These are phyloP conservation scores for Philonicus albiceps DNA, from an alignment of 2,888 invertebrate genomes.

Conservation along the genomic window DNA sequence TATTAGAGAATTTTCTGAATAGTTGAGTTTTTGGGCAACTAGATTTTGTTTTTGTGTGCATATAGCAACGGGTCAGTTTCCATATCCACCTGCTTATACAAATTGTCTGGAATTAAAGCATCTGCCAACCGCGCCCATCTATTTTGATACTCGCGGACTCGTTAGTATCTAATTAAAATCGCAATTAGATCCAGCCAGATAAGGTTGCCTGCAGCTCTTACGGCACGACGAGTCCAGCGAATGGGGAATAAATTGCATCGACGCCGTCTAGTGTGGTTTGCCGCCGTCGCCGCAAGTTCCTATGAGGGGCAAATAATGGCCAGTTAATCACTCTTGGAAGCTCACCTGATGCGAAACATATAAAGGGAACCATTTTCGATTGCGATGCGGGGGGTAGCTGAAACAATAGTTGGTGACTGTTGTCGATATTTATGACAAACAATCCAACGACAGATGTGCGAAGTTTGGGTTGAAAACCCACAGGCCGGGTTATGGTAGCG, in stretches of 20 bases:
- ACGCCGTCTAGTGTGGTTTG: neutral
- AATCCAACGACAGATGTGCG: neutral
- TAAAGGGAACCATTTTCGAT: neutral
- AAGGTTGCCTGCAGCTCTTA: neutral
- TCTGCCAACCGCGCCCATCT: neutral
- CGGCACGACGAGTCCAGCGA: neutral
- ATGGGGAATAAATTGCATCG: slow-evolving; percentile 12
- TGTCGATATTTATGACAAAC: neutral
- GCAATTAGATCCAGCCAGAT: slow-evolving; percentile 30
- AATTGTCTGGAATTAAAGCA: neutral
- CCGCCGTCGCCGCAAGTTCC: neutral
- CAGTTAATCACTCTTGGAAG: neutral
- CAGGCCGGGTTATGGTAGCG: neutral
- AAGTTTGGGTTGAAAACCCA: neutral
- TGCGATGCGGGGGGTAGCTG: neutral
- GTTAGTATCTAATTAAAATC: slow-evolving; percentile 14
- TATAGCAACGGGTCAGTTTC: neutral
- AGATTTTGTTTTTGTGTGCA: neutral
- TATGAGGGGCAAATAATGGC: neutral
- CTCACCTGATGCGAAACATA: slow-evolving; percentile 2
- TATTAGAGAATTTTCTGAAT: neutral
- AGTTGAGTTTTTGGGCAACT: neutral
- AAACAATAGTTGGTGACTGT: neutral
- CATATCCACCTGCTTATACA: neutral
- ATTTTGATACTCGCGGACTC: neutral